These are phyloP conservation scores for Ctena decussata DNA, from an alignment of 2,888 invertebrate genomes.

Conservation along the genomic window DNA sequence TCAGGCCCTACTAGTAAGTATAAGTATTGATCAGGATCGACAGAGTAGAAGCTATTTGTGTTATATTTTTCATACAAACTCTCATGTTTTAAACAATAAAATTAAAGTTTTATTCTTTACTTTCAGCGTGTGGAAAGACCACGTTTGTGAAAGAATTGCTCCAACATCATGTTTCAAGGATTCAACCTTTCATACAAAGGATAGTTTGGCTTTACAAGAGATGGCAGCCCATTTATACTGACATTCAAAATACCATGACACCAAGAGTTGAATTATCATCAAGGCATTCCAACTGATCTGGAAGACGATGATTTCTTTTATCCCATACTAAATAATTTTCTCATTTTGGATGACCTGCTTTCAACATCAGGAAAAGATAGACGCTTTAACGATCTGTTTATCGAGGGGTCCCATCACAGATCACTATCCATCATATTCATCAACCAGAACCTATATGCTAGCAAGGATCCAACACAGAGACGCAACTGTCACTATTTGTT, in stretches of 20 bases:
- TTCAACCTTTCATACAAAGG: slow-evolving; percentile 49
- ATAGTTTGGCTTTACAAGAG: slow-evolving; percentile 56
- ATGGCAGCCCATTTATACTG: slow-evolving; percentile 41
- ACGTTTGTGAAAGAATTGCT: too few relatives aligned
- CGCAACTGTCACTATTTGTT: slow-evolving; percentile 63
- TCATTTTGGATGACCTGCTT: slow-evolving; percentile 50
- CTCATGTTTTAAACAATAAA: too few relatives aligned
- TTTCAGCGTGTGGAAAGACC: slow-evolving; percentile 9
- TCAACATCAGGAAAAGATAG: slow-evolving; percentile 29
- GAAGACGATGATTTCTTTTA: slow-evolving; percentile 45
- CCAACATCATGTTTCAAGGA: slow-evolving; percentile 9
- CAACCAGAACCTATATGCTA: too few relatives aligned
- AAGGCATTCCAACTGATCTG: slow-evolving; percentile 47
- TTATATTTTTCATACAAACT: too few relatives aligned
- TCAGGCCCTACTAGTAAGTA: too few relatives aligned
- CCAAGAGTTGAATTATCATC: slow-evolving; percentile 47
- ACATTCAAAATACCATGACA: slow-evolving; percentile 20
- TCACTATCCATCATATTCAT: slow-evolving; percentile 40
- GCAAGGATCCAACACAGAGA: too few relatives aligned
- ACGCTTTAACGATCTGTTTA: slow-evolving; percentile 40
- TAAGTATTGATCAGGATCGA: too few relatives aligned
- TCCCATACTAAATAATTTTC: slow-evolving; percentile 22
- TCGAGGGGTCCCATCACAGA: too few relatives aligned
- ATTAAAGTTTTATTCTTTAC: too few relatives aligned
- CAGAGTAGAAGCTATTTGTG: too few relatives aligned